phyloP scores from a whole-genome alignment of 2,113 vertebrate genomes.

The Excalfactoria chinensis region DNA sequence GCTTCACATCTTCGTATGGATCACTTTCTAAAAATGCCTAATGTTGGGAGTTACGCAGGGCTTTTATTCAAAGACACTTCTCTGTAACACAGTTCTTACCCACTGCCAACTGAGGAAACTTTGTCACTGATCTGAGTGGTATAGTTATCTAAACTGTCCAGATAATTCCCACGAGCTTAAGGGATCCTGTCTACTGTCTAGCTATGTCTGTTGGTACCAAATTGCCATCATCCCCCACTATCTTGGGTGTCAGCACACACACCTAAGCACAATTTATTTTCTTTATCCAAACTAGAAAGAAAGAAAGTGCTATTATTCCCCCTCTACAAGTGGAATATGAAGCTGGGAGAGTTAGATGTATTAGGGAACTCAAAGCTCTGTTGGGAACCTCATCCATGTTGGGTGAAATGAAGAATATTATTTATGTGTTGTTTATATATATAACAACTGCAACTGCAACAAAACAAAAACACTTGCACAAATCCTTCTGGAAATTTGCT shows the following conservation, averaged over 20 bases:
- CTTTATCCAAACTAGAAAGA: background rate
- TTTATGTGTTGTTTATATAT: background rate
- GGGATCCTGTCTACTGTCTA: background rate
- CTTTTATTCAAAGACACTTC: background rate
- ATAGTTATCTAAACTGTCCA: background rate
- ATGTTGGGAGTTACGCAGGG: background rate
- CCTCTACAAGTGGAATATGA: background rate
- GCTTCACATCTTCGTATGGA: background rate
- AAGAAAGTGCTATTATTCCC: background rate
- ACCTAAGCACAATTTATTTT: background rate
- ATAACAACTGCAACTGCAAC: background rate
- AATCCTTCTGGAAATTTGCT: slow-evolving; percentile 14
- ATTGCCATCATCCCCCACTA: background rate
- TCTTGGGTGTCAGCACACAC: background rate
- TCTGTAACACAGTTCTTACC: background rate
- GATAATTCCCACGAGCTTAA: background rate
- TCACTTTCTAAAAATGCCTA: slow-evolving; percentile 2
- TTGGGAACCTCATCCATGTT: background rate
- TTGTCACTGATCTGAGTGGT: background rate
- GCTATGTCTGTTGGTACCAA: background rate
- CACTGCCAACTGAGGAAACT: background rate
- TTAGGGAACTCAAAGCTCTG: background rate
- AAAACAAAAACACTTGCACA: background rate
- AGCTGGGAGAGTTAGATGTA: background rate
- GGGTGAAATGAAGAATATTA: background rate